These are phyloP conservation scores for Sandelia bainsii DNA, from an alignment of 2,797 vertebrate species.

Conservation along the genomic window DNA sequence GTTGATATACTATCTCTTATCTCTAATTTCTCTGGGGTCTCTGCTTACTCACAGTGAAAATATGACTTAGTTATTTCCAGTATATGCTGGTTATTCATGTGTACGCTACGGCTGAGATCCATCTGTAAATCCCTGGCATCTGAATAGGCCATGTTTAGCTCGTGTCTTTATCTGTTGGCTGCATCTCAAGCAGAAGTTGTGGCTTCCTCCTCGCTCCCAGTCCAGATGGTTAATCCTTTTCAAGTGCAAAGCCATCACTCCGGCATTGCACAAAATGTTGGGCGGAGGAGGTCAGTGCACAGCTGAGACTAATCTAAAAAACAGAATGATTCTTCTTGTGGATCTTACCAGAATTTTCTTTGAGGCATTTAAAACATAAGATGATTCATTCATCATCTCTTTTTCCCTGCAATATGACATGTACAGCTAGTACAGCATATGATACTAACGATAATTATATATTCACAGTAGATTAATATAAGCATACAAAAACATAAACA, in stretches of 20 bases:
- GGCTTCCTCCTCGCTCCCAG: slow-evolving; percentile 33
- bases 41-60: slow-evolving; percentile 41
- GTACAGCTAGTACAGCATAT: background rate
- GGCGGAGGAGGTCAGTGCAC: slow-evolving; percentile 37
- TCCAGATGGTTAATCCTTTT: slow-evolving; percentile 73
- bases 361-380: slow-evolving; percentile 2
- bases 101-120: slow-evolving; percentile 58
- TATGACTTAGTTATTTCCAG: slow-evolving; percentile 27
- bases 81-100: slow-evolving; percentile 56
- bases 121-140: slow-evolving; percentile 51
- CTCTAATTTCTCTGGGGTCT: slow-evolving; percentile 5
- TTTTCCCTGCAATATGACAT: background rate
- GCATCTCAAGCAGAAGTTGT: slow-evolving; percentile 48
- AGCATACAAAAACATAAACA: too few species aligned
- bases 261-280: slow-evolving; percentile 18
- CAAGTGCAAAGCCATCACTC: slow-evolving; percentile 44
- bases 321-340: background rate
- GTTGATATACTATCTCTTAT: background rate
- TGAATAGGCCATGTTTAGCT: slow-evolving; percentile 34
- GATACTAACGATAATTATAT: background rate
- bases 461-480: background rate
- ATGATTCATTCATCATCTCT: background rate
- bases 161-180: slow-evolving; percentile 56
- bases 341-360: background rate
- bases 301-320: slow-evolving; percentile 38